Base-by-base conservation (phyloP, 2,113 vertebrate genomes). In the Cynopterus brachyotis region DNA sequence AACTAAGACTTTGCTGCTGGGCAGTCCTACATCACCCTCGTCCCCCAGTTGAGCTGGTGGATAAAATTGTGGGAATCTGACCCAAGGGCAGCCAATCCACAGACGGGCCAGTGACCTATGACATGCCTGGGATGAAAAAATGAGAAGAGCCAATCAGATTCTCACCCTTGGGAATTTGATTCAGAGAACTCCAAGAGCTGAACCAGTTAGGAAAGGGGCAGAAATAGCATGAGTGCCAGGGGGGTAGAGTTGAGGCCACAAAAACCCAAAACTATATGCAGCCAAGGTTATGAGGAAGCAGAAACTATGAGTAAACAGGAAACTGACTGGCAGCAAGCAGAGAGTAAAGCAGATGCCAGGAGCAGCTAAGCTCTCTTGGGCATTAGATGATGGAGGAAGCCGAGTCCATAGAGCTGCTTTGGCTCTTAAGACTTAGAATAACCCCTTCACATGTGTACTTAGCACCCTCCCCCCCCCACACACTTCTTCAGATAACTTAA, bases 261-360 rank as follows among this genome's bases (percentile, higher is more conserved):
- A 85, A 45, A 96, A 96, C 89, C 97, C 96, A 96, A 97, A 96
- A 94, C 85, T 73, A 83, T 91, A 79, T 12, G 37, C 78, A 89
- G 96, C 96, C 93, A 96, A 96, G 85, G 96, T 94, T 96, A 96
- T 93, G 96, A 97, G 97, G 97, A 95, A 97, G 96, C 97, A 97
- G 97, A 97, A 96, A 97, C 91, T 94, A 96, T 96, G 97, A 97
- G 97, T 97, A 98, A 97, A 98, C 97, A 98, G 97, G 97, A 97
- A 98, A 96, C 91, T 95, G 89, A 86, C 95, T 96, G 95, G 97
- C 96, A 97, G 95, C 95, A 79, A 85, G 59, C 76, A 37, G 84
- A 94, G 53, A 87, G 91, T 57, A 94, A 69, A 84, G 57, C 76
- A 62, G 80, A 94, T 84, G 84, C 94, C 89, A 91, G 94, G 76